Conservation (phyloP, 2,113 vertebrate species). For the Etheostoma spectabile region DNA sequence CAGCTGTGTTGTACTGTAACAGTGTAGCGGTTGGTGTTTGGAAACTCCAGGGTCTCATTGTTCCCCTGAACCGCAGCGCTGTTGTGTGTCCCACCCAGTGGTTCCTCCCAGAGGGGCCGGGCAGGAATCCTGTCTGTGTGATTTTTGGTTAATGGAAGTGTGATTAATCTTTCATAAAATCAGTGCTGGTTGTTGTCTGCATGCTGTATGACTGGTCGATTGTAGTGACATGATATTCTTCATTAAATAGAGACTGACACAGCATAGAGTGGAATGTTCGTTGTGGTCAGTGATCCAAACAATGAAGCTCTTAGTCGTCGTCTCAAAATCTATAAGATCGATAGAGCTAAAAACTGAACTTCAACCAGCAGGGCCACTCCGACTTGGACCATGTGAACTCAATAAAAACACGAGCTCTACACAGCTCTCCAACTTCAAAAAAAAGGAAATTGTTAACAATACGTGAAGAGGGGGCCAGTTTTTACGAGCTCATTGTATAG, state of each 20-base stretch:
- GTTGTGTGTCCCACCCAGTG: constrained; percentile 65
- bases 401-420: constrained; percentile 37
- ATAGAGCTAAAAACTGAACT: constrained; percentile 38
- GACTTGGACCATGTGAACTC: constrained; percentile 35
- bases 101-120: constrained; percentile 34
- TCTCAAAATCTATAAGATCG: constrained; percentile 42
- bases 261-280: neutral
- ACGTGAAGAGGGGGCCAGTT: constrained; percentile 15
- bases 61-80: constrained; percentile 41
- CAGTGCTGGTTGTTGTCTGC: constrained; percentile 12
- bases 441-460: constrained; percentile 50
- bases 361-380: neutral
- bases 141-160: constrained; percentile 27
- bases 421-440: constrained; percentile 32
- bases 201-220: constrained; percentile 7
- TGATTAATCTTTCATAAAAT: constrained; percentile 23
- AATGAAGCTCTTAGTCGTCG: constrained; percentile 38
- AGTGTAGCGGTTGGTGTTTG: neutral
- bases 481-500: constrained; percentile 21
- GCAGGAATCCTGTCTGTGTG: constrained; percentile 57
- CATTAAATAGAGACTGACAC: constrained; percentile 13
- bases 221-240: constrained; percentile 26
- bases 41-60: constrained; percentile 64
- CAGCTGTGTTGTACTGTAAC: neutral
- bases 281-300: constrained; percentile 50